Evolutionary conservation across 2,888 invertebrate genomes (phyloP).

Genomic region (Camponotus fellah): DNA sequence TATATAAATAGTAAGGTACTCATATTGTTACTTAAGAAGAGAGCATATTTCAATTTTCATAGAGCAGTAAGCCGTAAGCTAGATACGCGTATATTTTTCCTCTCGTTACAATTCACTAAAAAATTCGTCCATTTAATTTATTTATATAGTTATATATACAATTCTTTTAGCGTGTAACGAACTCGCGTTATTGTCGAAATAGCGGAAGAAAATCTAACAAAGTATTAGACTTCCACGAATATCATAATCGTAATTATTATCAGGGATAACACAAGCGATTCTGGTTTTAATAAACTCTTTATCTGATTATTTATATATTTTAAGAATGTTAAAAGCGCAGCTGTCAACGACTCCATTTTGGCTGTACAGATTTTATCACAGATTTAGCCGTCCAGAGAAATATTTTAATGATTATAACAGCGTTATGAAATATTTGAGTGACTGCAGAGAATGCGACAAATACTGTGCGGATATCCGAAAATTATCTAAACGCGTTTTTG

Average conservation of each 20-base stretch:
- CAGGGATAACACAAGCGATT: conserved; percentile 30
- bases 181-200: conserved; percentile 34
- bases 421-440: conserved; percentile 70
- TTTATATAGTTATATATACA: conserved; percentile 31
- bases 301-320: conserved; percentile 46
- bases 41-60: conserved; percentile 65
- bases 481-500: conserved; percentile 36
- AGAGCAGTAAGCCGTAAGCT: conserved; percentile 78
- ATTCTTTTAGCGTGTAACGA: conserved; percentile 45
- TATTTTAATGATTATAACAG: conserved; percentile 70
- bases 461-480: conserved; percentile 71
- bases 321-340: conserved; percentile 57
- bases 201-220: conserved; percentile 37
- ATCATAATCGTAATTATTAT: conserved; percentile 17
- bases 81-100: conserved; percentile 75
- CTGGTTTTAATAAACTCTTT: conserved; percentile 44
- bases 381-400: conserved; percentile 73
- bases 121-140: conserved; percentile 46
- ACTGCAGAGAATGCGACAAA: conserved; percentile 72
- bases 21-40: conserved; percentile 71
- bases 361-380: conserved; percentile 60
- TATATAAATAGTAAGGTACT: conserved; percentile 66
- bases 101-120: conserved; percentile 62
- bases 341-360: conserved; percentile 60
- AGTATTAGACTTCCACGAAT: conserved; percentile 34